Evolutionary conservation across 2,888 invertebrate genomes (phyloP), one percentile per base, ranked within the genome.

Genomic region (Craniophora ligustri): DNA sequence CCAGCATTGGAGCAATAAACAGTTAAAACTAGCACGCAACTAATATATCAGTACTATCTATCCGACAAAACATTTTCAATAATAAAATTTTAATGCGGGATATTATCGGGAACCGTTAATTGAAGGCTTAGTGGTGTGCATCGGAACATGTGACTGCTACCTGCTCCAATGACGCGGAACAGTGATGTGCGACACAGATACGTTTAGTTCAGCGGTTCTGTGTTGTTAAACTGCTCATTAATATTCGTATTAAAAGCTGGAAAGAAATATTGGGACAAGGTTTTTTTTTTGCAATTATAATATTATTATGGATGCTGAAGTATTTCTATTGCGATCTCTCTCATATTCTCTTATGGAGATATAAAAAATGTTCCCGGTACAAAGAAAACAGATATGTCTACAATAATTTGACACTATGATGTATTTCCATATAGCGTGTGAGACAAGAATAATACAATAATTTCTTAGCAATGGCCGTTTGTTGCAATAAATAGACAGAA

Each of bases 381-480:
- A n/a, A n/a, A n/a, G n/a, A n/a, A n/a, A n/a, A n/a, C n/a, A n/a
- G 42, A 58, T 42, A 54, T 21, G 19, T 28, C 31, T 47, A 26
- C 56, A 55, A 67, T 68, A 26, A 26, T 26, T n/a, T 68, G 41
- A 23, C 32, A 21, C 18, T 11, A 39, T 69, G 66, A 72, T 69
- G 46, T 62, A 71, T 71, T 56, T 66, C n/a, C 56, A 48, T 46
- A 69, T 71, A 62, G 73, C 70, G 66, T 71, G 70, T 53, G 32
- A 39, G 64, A 62, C 66, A 56, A 69, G 62, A 26, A n/a, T 26
- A n/a, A 50, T 36, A 45, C 28, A 6, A 36, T 23, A 15, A 60
- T 40, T 48, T 41, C 32, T 34, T 32, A 19, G 28, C 19, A 40
- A 53, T 19, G 42, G 23, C 11, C 39, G 54, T 63, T 60, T 53